phyloP scores from a whole-genome alignment of 2,888 invertebrate genomes.

The Horisme vitalbata region DNA sequence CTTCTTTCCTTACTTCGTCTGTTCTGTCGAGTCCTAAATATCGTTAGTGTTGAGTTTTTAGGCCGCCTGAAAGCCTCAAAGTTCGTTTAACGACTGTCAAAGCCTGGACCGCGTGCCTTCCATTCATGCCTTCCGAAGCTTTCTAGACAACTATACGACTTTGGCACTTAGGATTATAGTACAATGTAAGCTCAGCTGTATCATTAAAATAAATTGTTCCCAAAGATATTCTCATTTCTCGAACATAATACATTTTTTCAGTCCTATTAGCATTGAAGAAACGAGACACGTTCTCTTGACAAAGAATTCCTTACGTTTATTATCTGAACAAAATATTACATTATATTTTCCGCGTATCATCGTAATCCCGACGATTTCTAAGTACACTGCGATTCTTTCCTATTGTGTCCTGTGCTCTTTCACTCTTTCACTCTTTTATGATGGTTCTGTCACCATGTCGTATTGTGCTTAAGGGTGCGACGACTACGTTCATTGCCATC shows the following conservation, averaged over 20 bases:
- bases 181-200: slow-evolving; percentile 3
- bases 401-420: slow-evolving; percentile 35
- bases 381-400: slow-evolving; percentile 31
- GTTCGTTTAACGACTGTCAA: too few relatives aligned
- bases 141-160: background rate
- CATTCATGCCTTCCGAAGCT: too few relatives aligned
- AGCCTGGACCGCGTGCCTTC: too few relatives aligned
- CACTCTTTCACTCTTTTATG: slow-evolving; percentile 37
- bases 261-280: slow-evolving; percentile 25
- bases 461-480: slow-evolving; percentile 38
- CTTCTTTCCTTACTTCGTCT: too few relatives aligned
- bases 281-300: slow-evolving; percentile 15
- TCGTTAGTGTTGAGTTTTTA: too few relatives aligned
- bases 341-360: slow-evolving; percentile 28
- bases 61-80: too few relatives aligned
- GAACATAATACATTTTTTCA: slow-evolving; percentile 24
- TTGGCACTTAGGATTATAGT: background rate
- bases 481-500: slow-evolving; percentile 31
- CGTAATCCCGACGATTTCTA: slow-evolving; percentile 35
- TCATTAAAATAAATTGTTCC: slow-evolving; percentile 21
- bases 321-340: slow-evolving; percentile 23
- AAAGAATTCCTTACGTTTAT: slow-evolving; percentile 22
- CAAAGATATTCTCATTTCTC: slow-evolving; percentile 6
- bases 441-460: slow-evolving; percentile 40
- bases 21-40: too few relatives aligned